Evolutionary conservation across 1,140 invertebrate species (phyloP), one percentile per base, ranked within the genome.

Genomic region (Caenorhabditis inopinata): DNA sequence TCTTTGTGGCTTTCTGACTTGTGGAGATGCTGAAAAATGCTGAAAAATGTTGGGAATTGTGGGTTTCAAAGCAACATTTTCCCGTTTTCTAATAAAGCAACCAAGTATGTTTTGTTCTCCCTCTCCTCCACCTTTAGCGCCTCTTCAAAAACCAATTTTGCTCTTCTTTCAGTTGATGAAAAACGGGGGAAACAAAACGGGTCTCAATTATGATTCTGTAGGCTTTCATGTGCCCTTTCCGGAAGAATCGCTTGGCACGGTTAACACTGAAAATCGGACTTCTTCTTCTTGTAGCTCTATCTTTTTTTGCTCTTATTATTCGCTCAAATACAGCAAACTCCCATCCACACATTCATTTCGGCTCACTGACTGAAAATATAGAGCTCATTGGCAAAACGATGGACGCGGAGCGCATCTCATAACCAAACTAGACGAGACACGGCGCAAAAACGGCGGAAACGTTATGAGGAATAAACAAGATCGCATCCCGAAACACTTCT

Each of bases 401-500:
- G 35, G 25, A 16, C 5, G 18, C n/a, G 27, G 32, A 58, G 16
- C 27, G 29, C 58, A 68, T 32, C 27, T 58, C 51, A 42, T 42
- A 42, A 42, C 14, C 38, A 14, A 58, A 58, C 9, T 14, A 58
- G 35, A 32, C 51, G 29, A 58, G 51, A 58, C 51, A 58, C 29
- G n/a, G n/a, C 38, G 38, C 58, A 68, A 68, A 68, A 68, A 68
- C 21, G 58, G 29, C 14, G 32, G 51, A 58, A 58, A 58, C 51
- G 29, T 58, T 58, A 58, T 68, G 32, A 68, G 58, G 38, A 23
- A 38, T 68, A 68, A 68, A 68, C 58, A 68, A 68, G 58, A 68
- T 38, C 58, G 32, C 58, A 68, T 68, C 58, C 58, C 58, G 58
- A 68, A 68, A 68, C 58, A 68, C 58, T 68, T 68, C 32, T 68